Evolutionary conservation across 2,797 vertebrate species (phyloP), one percentile per base, ranked within the genome.

Genomic region (Brotula barbata): DNA sequence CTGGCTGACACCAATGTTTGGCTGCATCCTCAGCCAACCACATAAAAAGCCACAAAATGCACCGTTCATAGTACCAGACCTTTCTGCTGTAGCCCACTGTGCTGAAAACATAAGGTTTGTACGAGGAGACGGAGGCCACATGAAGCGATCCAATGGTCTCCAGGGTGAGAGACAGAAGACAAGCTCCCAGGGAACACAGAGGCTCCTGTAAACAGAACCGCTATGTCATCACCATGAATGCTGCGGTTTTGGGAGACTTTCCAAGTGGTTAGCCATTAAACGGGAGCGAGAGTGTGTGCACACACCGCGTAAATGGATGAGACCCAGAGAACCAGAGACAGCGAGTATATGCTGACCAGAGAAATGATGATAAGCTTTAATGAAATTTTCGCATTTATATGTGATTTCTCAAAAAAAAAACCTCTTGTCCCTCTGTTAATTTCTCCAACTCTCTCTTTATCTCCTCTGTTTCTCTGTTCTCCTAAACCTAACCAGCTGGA

Each of bases 401-500:
- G n/a, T n/a, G n/a, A n/a, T n/a, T n/a, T 73, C 48, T 51, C 64
- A 75, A 83, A 80, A 80, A 49, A 83, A 73, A 75, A 58, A 56
- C 43, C 22, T 47, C 46, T 34, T 16, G 54, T 78, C 60, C 53
- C 40, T 63, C 77, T 31, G 47, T 79, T 36, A 57, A 65, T 67
- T 56, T 61, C 58, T 50, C 59, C 54, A 20, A 63, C 59, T 51
- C 68, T 70, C 66, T 81, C 77, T 77, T 71, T 54, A 76, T 75
- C 43, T 69, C 59, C 58, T 37, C 31, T 33, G 51, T 7, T 36
- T 56, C 76, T 68, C 52, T 58, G 58, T 56, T 57, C 54, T 75
- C 49, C 42, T 31, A 17, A 70, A 66, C 64, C 64, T 75, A 83
- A 84, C 73, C 83, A 84, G 78, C 75, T 83, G 81, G 80, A 88